Base-by-base conservation (phyloP, 2,888 invertebrate genomes). In the Microplitis manilae region DNA sequence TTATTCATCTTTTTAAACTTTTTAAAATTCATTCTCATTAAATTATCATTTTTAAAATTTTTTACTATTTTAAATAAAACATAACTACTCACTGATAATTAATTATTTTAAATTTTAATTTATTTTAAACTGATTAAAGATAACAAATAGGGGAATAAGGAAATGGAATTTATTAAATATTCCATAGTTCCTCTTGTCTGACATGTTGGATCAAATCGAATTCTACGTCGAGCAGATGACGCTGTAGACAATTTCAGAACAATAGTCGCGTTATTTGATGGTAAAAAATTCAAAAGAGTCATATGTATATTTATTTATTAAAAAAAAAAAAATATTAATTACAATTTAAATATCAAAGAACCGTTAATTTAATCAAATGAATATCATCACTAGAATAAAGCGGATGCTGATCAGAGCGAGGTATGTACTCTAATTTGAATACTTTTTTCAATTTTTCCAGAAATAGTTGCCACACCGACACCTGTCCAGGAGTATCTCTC, bases 301-400 rank as follows among this genome's bases (percentile, higher is more conserved):
- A 50, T 50, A 13, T 30, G 30, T 30, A 30, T 30, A 30, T 30
- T 30, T 30, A 30, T 30, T 30, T 30, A 4, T 30, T 1, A 20
- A 20, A 20, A 20, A 20, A 20, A 17, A 41, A 41, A 41, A 41
- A 8, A n/a, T n/a, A 41, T 8, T 41, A 41, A 2, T 41, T 41
- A 7, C 41, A 41, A 41, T 30, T 30, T 30, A 30, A 30, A 50
- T 50, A 9, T 50, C 13, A 50, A 50, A 50, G 50, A 50, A 50
- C 40, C n/a, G 8, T 74, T 7, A 92, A 88, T 85, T 87, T 91
- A 81, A 93, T 87, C 65, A 94, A 88, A 81, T 92, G 87, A 85
- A 94, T 94, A 86, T 94, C 94, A 70, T 92, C 84, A 88, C 94
- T 93, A 82, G 91, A 91, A 84, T 92, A 94, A 77, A 92, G 91